These are phyloP conservation scores for Eurytoma californica DNA, from an alignment of 2,888 invertebrate genomes.

Conservation along the genomic window DNA sequence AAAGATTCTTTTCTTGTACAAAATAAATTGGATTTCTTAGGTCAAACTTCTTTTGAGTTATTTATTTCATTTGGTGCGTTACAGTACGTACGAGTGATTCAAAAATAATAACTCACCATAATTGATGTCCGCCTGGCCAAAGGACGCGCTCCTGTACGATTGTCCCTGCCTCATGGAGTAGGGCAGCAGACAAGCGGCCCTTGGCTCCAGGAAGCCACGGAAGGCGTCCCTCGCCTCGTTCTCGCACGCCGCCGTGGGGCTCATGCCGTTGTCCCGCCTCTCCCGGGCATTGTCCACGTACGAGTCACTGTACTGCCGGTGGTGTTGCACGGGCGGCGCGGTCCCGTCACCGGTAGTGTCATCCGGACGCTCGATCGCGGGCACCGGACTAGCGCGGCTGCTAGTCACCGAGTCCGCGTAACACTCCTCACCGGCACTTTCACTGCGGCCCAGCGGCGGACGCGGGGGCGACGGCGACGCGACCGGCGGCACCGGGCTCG, in stretches of 20 bases:
- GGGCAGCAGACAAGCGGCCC: conserved; percentile 59
- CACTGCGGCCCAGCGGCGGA: conserved; percentile 61
- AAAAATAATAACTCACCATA: conserved; percentile 69
- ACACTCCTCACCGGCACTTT: conserved; percentile 70
- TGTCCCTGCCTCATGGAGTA: conserved; percentile 23
- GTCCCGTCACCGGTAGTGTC: conserved; percentile 60
- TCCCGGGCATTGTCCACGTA: conserved; percentile 63
- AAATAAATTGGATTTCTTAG: too few species aligned
- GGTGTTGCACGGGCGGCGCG: conserved; percentile 60
- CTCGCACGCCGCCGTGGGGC: conserved; percentile 59
- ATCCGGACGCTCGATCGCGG: conserved; percentile 56
- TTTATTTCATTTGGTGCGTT: too few species aligned
- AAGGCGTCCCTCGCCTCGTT: conserved; percentile 68
- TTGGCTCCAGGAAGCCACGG: conserved; percentile 68
- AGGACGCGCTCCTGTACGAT: conserved; percentile 89
- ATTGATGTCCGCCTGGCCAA: conserved; percentile 88
- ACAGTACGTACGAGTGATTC: too few species aligned
- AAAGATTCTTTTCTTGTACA: too few species aligned
- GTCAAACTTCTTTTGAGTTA: too few species aligned
- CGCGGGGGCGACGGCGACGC: background rate
- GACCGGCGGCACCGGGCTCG: conserved; percentile 23
- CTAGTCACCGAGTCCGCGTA: conserved; percentile 59
- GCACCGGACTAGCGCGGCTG: conserved; percentile 24
- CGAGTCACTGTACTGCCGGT: conserved; percentile 70
- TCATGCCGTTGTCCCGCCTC: conserved; percentile 47